These are phyloP conservation scores for Cephus sareptanus DNA, from an alignment of 2,888 invertebrate genomes.

Conservation along the genomic window DNA sequence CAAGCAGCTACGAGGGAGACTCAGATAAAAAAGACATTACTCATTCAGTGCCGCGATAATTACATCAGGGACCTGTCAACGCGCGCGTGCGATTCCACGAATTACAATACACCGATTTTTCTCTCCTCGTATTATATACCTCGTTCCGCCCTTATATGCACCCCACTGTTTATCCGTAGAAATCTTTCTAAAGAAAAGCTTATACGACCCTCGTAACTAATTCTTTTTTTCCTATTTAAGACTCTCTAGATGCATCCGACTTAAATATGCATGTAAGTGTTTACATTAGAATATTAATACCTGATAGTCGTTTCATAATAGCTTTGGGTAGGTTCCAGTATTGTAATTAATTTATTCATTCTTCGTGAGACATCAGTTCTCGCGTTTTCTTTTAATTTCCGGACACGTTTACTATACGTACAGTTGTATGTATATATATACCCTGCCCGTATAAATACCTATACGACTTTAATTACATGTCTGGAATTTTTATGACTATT, in stretches of 20 bases:
- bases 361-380: not conserved
- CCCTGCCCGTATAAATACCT: not conserved
- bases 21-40: slow-evolving; percentile 64
- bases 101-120: slow-evolving; percentile 29
- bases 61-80: slow-evolving; percentile 44
- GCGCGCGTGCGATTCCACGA: slow-evolving; percentile 22
- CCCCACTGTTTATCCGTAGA: not conserved
- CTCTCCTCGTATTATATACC: not conserved
- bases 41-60: slow-evolving; percentile 58
- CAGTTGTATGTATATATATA: not conserved
- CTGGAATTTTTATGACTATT: not conserved
- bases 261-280: not conserved
- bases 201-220: not conserved
- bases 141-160: not conserved
- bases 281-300: not conserved
- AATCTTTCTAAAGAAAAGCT: not conserved
- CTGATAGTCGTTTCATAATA: not conserved
- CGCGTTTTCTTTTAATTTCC: not conserved
- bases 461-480: not conserved
- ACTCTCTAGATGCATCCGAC: not conserved
- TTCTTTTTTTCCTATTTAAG: not conserved
- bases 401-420: not conserved
- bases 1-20: slow-evolving; percentile 35
- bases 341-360: not conserved
- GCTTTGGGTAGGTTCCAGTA: not conserved